Evolutionary conservation across 2,888 invertebrate species (phyloP).

Genomic region (Punctoribates punctum): DNA sequence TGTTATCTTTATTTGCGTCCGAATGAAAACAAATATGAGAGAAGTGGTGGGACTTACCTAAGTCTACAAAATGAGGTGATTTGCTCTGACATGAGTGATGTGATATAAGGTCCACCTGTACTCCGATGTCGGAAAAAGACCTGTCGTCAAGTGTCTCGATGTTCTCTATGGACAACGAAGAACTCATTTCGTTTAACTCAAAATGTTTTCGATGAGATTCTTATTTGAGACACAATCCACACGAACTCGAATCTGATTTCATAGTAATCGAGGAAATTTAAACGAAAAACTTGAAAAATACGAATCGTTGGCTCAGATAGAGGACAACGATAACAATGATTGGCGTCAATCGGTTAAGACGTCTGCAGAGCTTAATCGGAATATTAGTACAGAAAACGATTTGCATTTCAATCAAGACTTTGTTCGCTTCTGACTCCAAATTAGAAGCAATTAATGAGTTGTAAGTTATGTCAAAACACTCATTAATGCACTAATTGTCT

Average conservation of each 20-base stretch:
- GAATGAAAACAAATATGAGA: no score
- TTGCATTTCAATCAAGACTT: not conserved
- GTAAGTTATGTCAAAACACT: not conserved
- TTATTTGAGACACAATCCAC: not conserved
- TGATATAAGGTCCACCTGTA: slow-evolving; percentile 15
- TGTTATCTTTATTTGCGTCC: no score
- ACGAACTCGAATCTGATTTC: not conserved
- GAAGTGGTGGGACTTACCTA: not conserved
- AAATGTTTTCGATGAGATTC: not conserved
- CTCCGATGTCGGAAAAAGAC: slow-evolving; percentile 10
- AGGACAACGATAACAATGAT: not conserved
- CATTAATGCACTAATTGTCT: not conserved
- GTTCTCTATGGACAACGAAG: not conserved
- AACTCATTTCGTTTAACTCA: not conserved
- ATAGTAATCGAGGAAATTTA: not conserved
- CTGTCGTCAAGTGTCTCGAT: not conserved
- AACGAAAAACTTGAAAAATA: not conserved
- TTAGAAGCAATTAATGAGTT: not conserved
- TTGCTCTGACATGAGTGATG: slow-evolving; percentile 13
- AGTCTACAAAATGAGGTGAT: slow-evolving; percentile 30
- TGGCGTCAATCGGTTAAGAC: not conserved
- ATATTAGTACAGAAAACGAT: not conserved
- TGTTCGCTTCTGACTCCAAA: no score
- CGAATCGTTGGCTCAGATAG: not conserved
- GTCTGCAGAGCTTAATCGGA: not conserved